Evolutionary conservation across 2,797 vertebrate species (phyloP), one percentile per base, ranked within the genome.

Genomic region (Mormyrus proboscirostris): DNA sequence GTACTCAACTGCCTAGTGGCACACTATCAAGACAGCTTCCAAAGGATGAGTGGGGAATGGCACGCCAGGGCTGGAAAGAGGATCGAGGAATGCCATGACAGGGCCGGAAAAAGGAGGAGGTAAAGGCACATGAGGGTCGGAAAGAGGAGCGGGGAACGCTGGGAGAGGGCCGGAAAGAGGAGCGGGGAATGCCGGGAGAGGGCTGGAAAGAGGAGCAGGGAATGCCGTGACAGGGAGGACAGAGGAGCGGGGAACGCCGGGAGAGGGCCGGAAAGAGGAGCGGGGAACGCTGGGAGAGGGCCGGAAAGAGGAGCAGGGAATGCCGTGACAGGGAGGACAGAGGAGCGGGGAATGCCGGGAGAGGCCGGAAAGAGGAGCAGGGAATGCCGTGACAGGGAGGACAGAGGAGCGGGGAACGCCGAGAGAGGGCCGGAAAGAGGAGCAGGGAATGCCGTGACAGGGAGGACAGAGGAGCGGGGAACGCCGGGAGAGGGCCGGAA

Each of bases 281-380:
- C 5, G 0, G 55, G 55, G 16, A 19, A 57, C n/a, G n/a, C n/a
- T 14, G 55, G 0, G 0, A 14, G 55, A 0, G 19, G 19, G 19
- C 55, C 19, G 16, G 4, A 57, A 5, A n/a, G 19, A 57, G 19
- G 19, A 57, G 19, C 55, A 0, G 55, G 55, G 19, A 57, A 57
- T 3, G 16, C 0, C 4, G n/a, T n/a, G n/a, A n/a, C n/a, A n/a
- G 19, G 0, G 1, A 0, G 1, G 4, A 59, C 0, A 59, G 19
- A n/a, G 55, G 55, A 59, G 19, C 19, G 1, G 55, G 55, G 19
- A 57, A 57, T 0, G 55, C n/a, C n/a, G n/a, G n/a, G n/a, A n/a
- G n/a, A n/a, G n/a, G 0, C 53, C 16, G 4, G 3, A 55, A 4
- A 55, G 53, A 19, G 16, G 53, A 55, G 19, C 19, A 16, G 53